Percentiles rank a stretch among this genome's conserved stretches.
phyloP scores from a whole-genome alignment of 23 tunicate genomes.

The Oikopleura vanhoeffeni region DNA sequence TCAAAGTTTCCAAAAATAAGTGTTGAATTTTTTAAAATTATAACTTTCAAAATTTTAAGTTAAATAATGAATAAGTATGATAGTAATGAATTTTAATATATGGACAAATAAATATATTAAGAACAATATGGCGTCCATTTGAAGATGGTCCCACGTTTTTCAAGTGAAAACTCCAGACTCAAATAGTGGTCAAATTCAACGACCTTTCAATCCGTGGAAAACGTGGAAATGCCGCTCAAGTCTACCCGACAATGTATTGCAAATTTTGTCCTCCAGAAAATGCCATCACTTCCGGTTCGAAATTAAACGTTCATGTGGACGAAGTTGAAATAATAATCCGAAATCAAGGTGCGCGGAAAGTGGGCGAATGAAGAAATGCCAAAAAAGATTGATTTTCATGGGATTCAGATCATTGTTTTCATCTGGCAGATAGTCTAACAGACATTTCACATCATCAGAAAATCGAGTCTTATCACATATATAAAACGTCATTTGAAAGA shows the following conservation, averaged over 20 bases:
- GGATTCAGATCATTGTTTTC: too few species aligned
- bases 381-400: too few species aligned
- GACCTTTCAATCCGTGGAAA: neutral
- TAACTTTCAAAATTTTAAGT: too few species aligned
- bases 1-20: too few species aligned
- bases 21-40: too few species aligned
- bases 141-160: slow-evolving; percentile 35
- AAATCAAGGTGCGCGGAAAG: slow-evolving; percentile 49
- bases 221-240: neutral
- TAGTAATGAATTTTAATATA: too few species aligned
- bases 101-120: too few species aligned
- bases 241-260: neutral
- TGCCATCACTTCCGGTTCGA: neutral
- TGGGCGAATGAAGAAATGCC: slow-evolving; percentile 33
- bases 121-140: slow-evolving; percentile 67
- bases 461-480: too few species aligned
- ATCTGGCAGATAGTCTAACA: too few species aligned
- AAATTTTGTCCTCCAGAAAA: neutral
- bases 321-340: slow-evolving; percentile 56
- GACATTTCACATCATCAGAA: too few species aligned
- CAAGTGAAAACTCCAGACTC: neutral
- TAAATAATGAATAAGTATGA: too few species aligned
- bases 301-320: slow-evolving; percentile 36
- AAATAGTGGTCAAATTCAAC: neutral
- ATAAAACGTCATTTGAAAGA: too few species aligned